Evolutionary conservation across 2,888 invertebrate genomes (phyloP), one percentile per base, ranked within the genome.

Genomic region (Ariolimax columbianus): DNA sequence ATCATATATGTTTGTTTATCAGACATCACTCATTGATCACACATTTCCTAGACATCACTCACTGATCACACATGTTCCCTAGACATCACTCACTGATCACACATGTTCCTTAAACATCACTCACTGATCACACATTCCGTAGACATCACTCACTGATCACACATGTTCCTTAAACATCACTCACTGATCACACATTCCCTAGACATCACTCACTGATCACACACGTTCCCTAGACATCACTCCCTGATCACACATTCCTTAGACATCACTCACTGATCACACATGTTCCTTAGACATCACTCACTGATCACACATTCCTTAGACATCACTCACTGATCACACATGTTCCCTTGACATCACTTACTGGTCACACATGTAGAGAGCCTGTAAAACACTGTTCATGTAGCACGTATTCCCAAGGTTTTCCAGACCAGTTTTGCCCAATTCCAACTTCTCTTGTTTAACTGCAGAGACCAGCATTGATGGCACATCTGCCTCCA

Each of bases 381-480:
- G 94, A 0, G 97, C 97, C 93, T 97, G 97, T 86, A 97, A 94
- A 1, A 97, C 96, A 92, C 97, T 97, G 94, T 97, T 97, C 96
- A 97, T 97, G 91, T 97, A 97, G 93, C 97, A 97, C 0, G 97
- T 97, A 91, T 97, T 97, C 47, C 97, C 97, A 68, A 97, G 95
- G 95, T 97, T 97, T 66, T 96, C 95, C 38, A 97, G 95, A 1
- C 97, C 97, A 7, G 97, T 96, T 87, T 94, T 96, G 95, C 93
- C 93, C 55, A 93, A 92, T 68, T 92, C 92, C n/a, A 93, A 91
- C 88, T 91, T 92, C 88, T 91, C 88, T 47, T 83, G 36, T 68
- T 40, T 43, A 38, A 66, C 72, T 11, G 72, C n/a, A n/a, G n/a
- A 36, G 36, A 40, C 23, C 68, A 83, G 17, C 17, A 63, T 14